Evolutionary conservation across 2,113 vertebrate genomes (phyloP), one percentile per base, ranked within the genome.

Genomic region (Cynoglossus semilaevis): DNA sequence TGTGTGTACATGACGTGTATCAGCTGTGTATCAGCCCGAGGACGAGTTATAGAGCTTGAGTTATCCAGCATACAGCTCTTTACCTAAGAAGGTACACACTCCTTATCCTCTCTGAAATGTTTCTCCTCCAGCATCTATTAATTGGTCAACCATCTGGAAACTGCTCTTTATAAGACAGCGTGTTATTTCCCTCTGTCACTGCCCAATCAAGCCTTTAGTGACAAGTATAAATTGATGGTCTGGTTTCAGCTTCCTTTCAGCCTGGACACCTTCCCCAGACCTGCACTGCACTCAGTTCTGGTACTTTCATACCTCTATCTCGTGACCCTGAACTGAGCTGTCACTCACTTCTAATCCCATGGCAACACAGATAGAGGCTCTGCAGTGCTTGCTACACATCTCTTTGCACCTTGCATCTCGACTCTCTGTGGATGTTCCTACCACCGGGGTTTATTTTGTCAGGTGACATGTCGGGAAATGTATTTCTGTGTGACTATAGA

Each of bases 281-380:
- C 17, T 15, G 43, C 14, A 0, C 41, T 50, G 57, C 8, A 45
- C 65, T 63, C 53, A 17, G 16, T 45, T 51, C 37, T 17, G 48
- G 41, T 53, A 50, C 45, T 65, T 72, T 34, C 44, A 17, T 55
- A 52, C 17, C 51, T 29, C 18, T 47, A 45, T 63, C 37, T 54
- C 49, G n/a, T 61, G 62, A 63, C 69, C 66, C 66, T 76, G 77
- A 73, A 67, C 77, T 51, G 58, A 64, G 54, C 51, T 67, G 68
- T 76, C 67, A 74, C 13, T 72, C 70, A 60, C 16, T 64, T 5
- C 0, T 40, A 68, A 70, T 54, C 62, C 77, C 65, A 70, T 68
- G 68, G 65, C 51, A 72, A 67, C 71, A 14, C 14, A 22, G 34
- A 61, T 2, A 29, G 22, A 29, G 54, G 46, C 43, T 69, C 64